Base-by-base conservation (phyloP, 2,888 invertebrate genomes). In the Drosophila aldrichi region DNA sequence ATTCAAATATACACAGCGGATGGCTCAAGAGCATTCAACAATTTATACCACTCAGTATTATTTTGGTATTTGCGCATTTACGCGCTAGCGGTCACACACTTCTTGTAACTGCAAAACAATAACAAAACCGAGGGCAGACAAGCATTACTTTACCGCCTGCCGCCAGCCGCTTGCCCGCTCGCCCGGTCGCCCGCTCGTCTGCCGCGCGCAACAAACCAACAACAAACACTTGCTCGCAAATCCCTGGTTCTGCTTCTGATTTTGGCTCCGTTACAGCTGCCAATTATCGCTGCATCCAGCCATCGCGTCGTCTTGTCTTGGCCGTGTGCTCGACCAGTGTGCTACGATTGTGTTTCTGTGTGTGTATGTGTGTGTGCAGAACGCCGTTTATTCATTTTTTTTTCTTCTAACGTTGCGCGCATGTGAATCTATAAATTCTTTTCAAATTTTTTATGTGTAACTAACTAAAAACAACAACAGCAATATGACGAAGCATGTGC, bases 81-180 rank as follows among this genome's bases (percentile, higher is more conserved):
- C 8, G 8, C 4, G 12, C 3, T 16, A 32, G 41, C 40, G 76
- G 77, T 63, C 70, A 75, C 77, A 74, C 63, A 49, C 2, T 48
- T 46, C 49, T 44, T 70, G 66, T 64, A 70, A 67, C 63, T 64
- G 58, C 77, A 76, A 77, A 77, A 77, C 77, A 77, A 77, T 77
- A 77, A 77, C 77, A 77, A 76, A 88, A 68, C 61, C 62, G 83
- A 69, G 61, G 48, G 46, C 64, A 80, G 65, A 74, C 81, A 88
- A 88, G 87, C 89, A 87, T 68, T 73, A 62, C 52, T 70, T 72
- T 61, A 65, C 74, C 81, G 81, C 65, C 62, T 79, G 61, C 65
- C 63, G 55, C 64, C 51, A 32, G 40, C 56, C 63, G 46, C 4
- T 29, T 32, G 29, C 48, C 32, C 32, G 32, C 32, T 9, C n/a